Base-by-base conservation (phyloP, 2,888 invertebrate genomes). In the Tenthredo scrophulariae region DNA sequence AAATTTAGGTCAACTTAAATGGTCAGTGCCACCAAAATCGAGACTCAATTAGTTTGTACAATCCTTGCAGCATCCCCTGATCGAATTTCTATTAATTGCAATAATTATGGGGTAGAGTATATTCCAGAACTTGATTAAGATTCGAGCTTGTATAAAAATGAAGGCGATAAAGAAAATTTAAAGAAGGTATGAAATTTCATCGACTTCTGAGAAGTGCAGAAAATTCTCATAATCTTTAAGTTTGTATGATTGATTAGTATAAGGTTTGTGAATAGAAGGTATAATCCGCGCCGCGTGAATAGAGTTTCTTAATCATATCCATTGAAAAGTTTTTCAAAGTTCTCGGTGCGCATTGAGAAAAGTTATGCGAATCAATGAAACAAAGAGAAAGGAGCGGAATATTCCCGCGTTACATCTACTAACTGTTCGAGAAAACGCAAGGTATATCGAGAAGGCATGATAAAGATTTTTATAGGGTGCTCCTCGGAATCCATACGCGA, bases 241-340 rank as follows among this genome's bases (percentile, higher is more conserved):
- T 77, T 77, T 29, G 33, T 54, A 77, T 50, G 54, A 77, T 77
- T n/a, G 77, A 77, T 77, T 33, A 33, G 77, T 54, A 33, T 54
- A 33, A n/a, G n/a, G 7, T 77, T 29, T 77, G 29, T n/a, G 29
- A 77, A 77, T 33, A 50, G 77, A 77, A 54, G n/a, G 18, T 18
- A 54, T 54, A 50, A 77, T 74, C 54, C 18, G 10, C 50, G 54
- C 6, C 6, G 29, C 50, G 54, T 5, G 54, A 77, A 54, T 54
- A 50, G 77, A 77, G 77, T 54, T 77, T 54, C 77, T 77, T 29
- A 77, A 77, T 77, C 77, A 77, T 77, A 54, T 77, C 77, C 10
- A 54, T 77, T 54, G 77, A 77, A 77, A 77, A 77, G 33, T 50
- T 77, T 5, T 29, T 15, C 9, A 54, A 33, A 50, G 54, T 77